Evolutionary conservation across 2,797 vertebrate species (phyloP), one percentile per base, ranked within the genome.

Genomic region (Botia almorhae): DNA sequence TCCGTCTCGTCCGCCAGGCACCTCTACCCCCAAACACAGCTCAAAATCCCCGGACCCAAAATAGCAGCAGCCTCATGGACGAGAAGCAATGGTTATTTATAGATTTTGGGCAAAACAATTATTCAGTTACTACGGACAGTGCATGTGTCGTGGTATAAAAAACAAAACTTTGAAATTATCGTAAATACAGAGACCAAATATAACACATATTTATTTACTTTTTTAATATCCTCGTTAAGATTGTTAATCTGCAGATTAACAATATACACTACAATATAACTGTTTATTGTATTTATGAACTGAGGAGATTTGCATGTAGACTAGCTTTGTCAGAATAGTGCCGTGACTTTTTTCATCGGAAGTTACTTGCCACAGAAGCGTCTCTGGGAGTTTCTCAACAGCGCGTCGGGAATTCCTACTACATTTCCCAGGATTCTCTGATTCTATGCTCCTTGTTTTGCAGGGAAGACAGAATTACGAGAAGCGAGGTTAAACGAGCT

Each of bases 401-500:
- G 33, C 77, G 58, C 55, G 10, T 43, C 10, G 21, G 26, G 50
- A 5, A 50, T 56, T 71, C 10, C 0, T 73, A 93, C 94, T 94
- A 88, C 93, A 91, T 89, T 86, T 92, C 91, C 94, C 94, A 90
- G 4, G 84, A 91, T 80, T 0, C 91, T 53, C 29, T 82, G 84
- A 67, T 7, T 69, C 13, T 4, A 2, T 67, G 11, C 7, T 64
- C 36, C 48, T 75, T 86, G 65, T 79, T 83, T 86, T 84, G 78
- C 84, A 71, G 76, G 75, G 86, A 86, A 71, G 79, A 80, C 81
- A 83, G 51, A 69, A 80, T 84, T 81, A 81, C 68, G 17, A 19
- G 85, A 55, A 74, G 80, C 53, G 78, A 88, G 88, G 90, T 74
- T 77, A 84, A 64, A 21, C 53, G 61, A 74, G 77, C 87, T 75